Conservation (phyloP, 2,113 vertebrate genomes). For the Prunella fulvescens region DNA sequence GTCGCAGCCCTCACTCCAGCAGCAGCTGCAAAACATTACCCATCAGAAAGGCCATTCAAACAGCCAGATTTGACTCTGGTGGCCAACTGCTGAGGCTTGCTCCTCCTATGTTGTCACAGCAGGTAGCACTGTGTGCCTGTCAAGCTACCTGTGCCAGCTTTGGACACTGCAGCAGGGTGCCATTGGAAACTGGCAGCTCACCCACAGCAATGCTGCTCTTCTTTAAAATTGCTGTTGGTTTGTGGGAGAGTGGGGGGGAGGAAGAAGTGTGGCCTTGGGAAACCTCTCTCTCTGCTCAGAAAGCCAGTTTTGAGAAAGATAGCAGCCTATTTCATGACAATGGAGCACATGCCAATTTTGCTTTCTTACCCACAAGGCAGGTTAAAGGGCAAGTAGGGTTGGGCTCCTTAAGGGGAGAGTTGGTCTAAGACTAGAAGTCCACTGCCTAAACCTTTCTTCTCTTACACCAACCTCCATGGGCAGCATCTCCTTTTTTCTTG, state of each 20-base stretch:
- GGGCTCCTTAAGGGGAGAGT: not conserved
- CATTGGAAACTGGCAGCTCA: rapidly evolving
- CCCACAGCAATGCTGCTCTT: not conserved
- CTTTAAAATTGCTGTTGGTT: not conserved
- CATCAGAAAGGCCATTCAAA: not conserved
- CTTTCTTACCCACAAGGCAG: not conserved
- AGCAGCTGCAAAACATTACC: not conserved
- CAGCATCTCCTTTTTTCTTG: not conserved
- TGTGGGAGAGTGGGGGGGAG: not conserved
- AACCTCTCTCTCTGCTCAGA: not conserved
- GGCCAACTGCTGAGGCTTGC: not conserved
- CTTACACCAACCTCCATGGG: not conserved
- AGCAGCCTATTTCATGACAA: not conserved
- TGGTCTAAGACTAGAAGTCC: not conserved
- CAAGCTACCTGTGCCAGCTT: not conserved
- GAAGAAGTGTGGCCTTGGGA: not conserved
- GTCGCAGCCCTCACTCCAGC: rapidly evolving
- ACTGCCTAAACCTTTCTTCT: not conserved
- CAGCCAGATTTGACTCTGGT: not conserved
- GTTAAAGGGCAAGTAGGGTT: not conserved
- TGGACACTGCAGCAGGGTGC: not conserved
- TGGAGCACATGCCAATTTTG: not conserved
- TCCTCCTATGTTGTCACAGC: not conserved
- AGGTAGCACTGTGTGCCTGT: rapidly evolving
- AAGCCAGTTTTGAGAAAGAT: not conserved